Base-by-base conservation (phyloP, 1,140 invertebrate genomes). In the Bombyx mandarina region DNA sequence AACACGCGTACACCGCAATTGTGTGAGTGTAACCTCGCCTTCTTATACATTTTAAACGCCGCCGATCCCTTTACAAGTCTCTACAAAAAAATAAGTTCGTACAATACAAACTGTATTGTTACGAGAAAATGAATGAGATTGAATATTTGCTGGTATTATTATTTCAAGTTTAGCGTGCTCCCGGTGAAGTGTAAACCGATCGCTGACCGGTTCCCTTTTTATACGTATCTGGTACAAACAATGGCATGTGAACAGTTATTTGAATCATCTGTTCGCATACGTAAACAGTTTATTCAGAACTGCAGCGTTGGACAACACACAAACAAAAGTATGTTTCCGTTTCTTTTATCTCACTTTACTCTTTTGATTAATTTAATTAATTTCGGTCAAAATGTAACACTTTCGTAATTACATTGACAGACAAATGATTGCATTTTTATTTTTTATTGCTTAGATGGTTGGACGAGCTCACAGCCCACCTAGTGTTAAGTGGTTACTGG, bases 21-120 rank as follows among this genome's bases (percentile, higher is more conserved):
- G 83, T 86, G 82, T 83, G 83, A 61, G 80, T 78, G 80, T 85
- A 87, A 83, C 83, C 81, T 86, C 83, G 83, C 79, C 80, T 82
- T 87, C 82, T 75, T 85, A 84, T 87, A 87, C 84, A 87, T 87
- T 84, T 85, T 81, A 86, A 87, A 82, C 75, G 80, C 79, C 79
- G 78, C 68, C 82, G 82, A 87, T 87, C 84, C 84, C 84, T 87
- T 82, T 77, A 77, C 80, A 79, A 81, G 85, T 81, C 79, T 79
- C 76, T 74, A 83, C 57, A 81, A 81, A 79, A 76, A 81, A 83
- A 79, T 73, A 82, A 83, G 4, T 35, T 35, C 68, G 62, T 60
- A 64, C 65, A 76, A 67, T 73, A 74, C 76, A 79, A 80, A 82
- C 76, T 83, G 75, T 83, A 80, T 84, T 82, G 83, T 82, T 76